These are phyloP conservation scores for Ptychoptera contaminata DNA, from an alignment of 2,888 invertebrate species.

Conservation along the genomic window DNA sequence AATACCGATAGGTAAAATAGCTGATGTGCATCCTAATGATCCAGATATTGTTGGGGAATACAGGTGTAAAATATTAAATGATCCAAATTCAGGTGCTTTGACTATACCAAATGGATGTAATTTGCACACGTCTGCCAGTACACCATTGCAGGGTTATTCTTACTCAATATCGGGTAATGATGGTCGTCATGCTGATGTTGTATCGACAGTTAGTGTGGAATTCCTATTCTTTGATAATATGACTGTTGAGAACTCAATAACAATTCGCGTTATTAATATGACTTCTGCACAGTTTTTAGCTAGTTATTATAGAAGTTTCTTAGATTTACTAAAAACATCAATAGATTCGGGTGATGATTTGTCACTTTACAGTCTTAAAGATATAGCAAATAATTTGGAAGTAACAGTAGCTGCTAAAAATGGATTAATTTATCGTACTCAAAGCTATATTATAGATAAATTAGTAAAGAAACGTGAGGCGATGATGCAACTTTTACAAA, in stretches of 20 bases:
- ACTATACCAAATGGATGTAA: slow-evolving; percentile 65
- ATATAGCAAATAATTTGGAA: slow-evolving; percentile 41
- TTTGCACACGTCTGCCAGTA: slow-evolving; percentile 56
- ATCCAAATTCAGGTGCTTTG: slow-evolving; percentile 40
- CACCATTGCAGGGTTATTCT: slow-evolving; percentile 55
- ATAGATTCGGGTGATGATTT: slow-evolving; percentile 47
- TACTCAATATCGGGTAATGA: slow-evolving; percentile 78
- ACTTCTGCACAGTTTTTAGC: slow-evolving; percentile 61
- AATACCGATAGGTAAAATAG: slow-evolving; percentile 68
- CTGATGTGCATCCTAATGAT: slow-evolving; percentile 84
- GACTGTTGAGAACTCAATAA: slow-evolving; percentile 71
- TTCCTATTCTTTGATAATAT: slow-evolving; percentile 64
- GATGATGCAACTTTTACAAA: slow-evolving; percentile 46
- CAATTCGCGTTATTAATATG: slow-evolving; percentile 56
- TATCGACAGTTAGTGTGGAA: slow-evolving; percentile 73
- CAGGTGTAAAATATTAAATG: slow-evolving; percentile 61
- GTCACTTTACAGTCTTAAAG: slow-evolving; percentile 58
- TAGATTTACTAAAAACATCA: slow-evolving; percentile 52
- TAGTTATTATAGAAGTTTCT: slow-evolving; percentile 54
- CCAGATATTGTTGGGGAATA: slow-evolving; percentile 82
- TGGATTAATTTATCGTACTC: slow-evolving; percentile 43
- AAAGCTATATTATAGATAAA: slow-evolving; percentile 46
- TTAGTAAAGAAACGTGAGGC: slow-evolving; percentile 47
- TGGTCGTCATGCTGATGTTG: slow-evolving; percentile 71
- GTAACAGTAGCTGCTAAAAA: slow-evolving; percentile 50